Evolutionary conservation across 2,797 vertebrate species (phyloP).

Genomic region (Aldrovandia affinis): DNA sequence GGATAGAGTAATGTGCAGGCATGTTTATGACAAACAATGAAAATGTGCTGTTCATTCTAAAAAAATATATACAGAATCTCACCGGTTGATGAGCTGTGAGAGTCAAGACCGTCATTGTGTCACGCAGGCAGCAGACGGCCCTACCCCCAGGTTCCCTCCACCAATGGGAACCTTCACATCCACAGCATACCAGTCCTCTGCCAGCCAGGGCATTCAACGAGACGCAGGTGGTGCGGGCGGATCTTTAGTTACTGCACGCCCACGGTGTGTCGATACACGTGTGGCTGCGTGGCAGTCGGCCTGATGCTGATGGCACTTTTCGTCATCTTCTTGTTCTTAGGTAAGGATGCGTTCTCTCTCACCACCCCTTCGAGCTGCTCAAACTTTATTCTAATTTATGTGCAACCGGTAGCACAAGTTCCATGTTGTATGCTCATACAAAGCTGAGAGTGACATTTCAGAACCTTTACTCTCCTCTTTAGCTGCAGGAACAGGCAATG

Average conservation of each 20-base stretch:
- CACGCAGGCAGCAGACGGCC: conserved; percentile 63
- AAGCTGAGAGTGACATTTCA: neutral
- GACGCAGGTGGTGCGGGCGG: conserved; percentile 54
- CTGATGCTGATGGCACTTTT: conserved; percentile 78
- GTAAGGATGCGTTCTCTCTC: conserved; percentile 49
- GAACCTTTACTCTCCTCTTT: neutral
- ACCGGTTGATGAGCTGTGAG: neutral
- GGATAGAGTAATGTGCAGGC: neutral
- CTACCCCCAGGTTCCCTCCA: conserved; percentile 64
- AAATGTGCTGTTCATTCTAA: neutral
- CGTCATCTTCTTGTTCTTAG: conserved; percentile 75
- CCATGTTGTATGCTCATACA: neutral
- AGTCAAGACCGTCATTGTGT: neutral
- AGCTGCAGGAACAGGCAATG: neutral
- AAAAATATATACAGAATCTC: neutral
- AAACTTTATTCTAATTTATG: neutral
- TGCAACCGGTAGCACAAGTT: neutral
- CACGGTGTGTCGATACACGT: conserved; percentile 60
- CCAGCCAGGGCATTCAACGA: conserved; percentile 47
- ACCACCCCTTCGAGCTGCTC: neutral
- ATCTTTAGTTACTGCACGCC: conserved; percentile 71
- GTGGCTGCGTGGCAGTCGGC: conserved; percentile 71
- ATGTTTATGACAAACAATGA: neutral
- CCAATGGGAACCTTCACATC: conserved; percentile 65
- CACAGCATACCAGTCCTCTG: conserved; percentile 46